These are phyloP conservation scores for Globodera rostochiensis DNA, from an alignment of 1,140 invertebrate species.

Conservation along the genomic window DNA sequence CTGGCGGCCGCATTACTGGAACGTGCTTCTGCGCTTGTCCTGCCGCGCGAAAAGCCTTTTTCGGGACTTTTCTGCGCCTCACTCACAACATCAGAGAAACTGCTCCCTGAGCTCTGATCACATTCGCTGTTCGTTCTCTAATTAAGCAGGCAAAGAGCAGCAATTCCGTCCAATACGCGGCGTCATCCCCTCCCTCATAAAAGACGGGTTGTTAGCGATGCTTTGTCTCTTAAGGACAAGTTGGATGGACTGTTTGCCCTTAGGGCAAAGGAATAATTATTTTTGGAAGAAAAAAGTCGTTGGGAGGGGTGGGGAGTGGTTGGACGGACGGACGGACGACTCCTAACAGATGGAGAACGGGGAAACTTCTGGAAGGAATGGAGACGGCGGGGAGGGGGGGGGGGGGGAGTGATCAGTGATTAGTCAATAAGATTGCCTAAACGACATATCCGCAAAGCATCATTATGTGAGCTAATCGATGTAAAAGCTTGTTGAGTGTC, in stretches of 20 bases:
- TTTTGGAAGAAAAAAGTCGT: not conserved
- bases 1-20: not conserved
- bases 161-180: no score
- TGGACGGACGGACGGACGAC: not conserved
- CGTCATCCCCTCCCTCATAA: no score
- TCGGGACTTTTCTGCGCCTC: not conserved
- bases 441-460: no score
- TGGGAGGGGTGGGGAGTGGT: not conserved
- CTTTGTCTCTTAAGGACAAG: not conserved
- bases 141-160: not conserved
- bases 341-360: not conserved
- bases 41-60: not conserved
- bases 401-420: no score
- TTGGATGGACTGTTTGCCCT: not conserved
- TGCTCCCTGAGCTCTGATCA: not conserved
- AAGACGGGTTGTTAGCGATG: not conserved
- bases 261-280: not conserved
- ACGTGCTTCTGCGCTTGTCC: not conserved
- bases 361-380: not conserved
- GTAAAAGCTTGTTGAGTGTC: no score
- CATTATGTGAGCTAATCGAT: no score
- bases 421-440: no score
- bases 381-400: no score
- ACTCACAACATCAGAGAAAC: not conserved
- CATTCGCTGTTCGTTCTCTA: not conserved